Conservation (phyloP, 1,140 invertebrate genomes). For the Arion vulgaris region DNA sequence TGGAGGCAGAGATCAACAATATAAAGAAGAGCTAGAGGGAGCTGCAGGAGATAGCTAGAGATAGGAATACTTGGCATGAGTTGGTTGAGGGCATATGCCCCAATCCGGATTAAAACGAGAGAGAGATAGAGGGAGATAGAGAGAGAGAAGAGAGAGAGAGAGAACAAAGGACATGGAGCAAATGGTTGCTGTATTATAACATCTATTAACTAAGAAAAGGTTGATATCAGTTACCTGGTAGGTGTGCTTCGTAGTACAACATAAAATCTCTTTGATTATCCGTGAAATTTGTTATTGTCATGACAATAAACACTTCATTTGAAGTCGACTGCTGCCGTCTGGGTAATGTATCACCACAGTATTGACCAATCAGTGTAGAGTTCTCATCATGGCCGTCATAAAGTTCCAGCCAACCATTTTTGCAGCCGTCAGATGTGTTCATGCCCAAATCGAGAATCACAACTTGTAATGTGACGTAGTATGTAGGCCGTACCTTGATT, state of each 20-base stretch:
- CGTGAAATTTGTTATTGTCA: neutral
- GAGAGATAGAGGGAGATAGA: too few species aligned
- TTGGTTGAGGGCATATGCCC: too few species aligned
- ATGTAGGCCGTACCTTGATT: neutral
- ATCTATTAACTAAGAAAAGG: neutral
- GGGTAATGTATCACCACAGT: neutral
- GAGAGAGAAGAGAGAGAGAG: too few species aligned
- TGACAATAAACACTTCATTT: conserved; percentile 4
- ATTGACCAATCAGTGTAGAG: conserved; percentile 10
- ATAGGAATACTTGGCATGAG: too few species aligned
- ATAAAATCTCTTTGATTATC: neutral
- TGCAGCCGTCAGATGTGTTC: neutral
- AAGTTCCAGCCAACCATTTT: conserved; percentile 4
- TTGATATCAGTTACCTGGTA: neutral
- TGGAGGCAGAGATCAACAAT: too few species aligned
- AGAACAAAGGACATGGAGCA: too few species aligned
- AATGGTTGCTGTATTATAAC: too few species aligned
- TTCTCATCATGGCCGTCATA: conserved; percentile 16
- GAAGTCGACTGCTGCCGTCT: neutral
- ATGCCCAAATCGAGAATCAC: neutral
- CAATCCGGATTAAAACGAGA: too few species aligned
- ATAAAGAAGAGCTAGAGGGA: too few species aligned
- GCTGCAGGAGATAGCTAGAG: too few species aligned
- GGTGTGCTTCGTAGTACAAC: neutral
- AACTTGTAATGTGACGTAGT: neutral